Conservation (phyloP, 2,797 vertebrate genomes). For the Phylloscopus collybita region DNA sequence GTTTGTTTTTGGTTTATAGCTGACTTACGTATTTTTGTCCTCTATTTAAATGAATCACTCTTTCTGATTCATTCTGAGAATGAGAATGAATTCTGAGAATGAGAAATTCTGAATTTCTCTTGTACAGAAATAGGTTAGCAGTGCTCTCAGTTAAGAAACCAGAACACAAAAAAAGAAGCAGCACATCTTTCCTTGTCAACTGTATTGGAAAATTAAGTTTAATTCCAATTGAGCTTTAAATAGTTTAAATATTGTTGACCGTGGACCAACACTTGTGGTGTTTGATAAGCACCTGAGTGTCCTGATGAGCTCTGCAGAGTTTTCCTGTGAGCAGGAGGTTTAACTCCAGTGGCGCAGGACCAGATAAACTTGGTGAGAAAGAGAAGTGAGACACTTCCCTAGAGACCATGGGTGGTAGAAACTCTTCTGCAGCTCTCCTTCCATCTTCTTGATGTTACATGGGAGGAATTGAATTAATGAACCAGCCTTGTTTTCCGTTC, state of each 20-base stretch:
- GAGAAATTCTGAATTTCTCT: no score
- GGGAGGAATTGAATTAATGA: background rate
- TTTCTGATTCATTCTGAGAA: no score
- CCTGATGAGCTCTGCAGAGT: background rate
- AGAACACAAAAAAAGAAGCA: fast-evolving
- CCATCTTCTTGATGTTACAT: background rate
- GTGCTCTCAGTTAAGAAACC: background rate
- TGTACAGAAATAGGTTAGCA: background rate
- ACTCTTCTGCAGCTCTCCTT: background rate
- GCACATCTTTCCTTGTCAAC: background rate
- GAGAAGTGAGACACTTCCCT: background rate
- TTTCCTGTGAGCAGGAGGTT: background rate
- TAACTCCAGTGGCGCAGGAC: background rate
- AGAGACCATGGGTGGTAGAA: fast-evolving
- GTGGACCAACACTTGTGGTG: fast-evolving
- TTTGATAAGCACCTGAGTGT: background rate
- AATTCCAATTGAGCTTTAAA: background rate
- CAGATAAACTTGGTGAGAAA: background rate
- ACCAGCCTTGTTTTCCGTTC: background rate
- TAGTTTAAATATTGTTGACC: background rate
- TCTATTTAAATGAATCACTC: background rate
- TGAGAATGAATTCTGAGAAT: no score
- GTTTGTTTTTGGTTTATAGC: background rate
- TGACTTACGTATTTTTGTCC: background rate
- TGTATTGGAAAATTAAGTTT: background rate